Base-by-base conservation (phyloP, 2,888 invertebrate species). In the Drosophila setosimentum region DNA sequence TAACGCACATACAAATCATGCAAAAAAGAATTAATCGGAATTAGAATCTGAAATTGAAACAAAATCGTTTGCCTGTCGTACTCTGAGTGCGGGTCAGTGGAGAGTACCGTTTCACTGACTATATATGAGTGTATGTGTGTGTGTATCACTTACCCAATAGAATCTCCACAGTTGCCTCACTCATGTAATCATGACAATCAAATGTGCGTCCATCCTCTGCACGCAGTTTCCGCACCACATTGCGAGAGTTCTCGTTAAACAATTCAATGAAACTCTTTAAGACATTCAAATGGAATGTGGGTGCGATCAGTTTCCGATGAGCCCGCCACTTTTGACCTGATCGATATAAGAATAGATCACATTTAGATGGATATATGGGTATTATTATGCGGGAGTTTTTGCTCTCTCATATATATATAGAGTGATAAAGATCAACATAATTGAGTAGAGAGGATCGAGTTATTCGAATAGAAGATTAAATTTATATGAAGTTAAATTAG, bases 221-320 rank as follows among this genome's bases (percentile, higher is more conserved):
- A 92, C 95, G 95, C 92, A 97, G 93, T 90, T 95, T 96, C 68
- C 95, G 95, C 6, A 97, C 96, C 7, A 96, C 96, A 64, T 95
- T 95, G 53, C 95, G 94, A 50, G 97, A 97, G 93, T 97, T 97
- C 74, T 96, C 96, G 91, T 97, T 97, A 94, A 97, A 97, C 40
- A 97, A 94, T 90, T 96, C 96, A 88, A 97, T 96, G 94, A 97
- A 97, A 83, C 96, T 96, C 94, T 97, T 97, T 83, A 97, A 93
- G 1, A 97, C 97, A 93, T 97, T 97, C 93, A 97, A 94, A 91
- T 97, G 97, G 95, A 97, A 97, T 76, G 97, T 97, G 53, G 97
- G 97, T 13, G 97, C 97, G 81, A 97, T 97, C 81, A 97, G 94
- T 94, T 97, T 97, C 83, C 97, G 95, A 92, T 97, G 97, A 27